Conservation (phyloP, 92 coral and sea anemone species). For the Phenganax stokvisi region DNA sequence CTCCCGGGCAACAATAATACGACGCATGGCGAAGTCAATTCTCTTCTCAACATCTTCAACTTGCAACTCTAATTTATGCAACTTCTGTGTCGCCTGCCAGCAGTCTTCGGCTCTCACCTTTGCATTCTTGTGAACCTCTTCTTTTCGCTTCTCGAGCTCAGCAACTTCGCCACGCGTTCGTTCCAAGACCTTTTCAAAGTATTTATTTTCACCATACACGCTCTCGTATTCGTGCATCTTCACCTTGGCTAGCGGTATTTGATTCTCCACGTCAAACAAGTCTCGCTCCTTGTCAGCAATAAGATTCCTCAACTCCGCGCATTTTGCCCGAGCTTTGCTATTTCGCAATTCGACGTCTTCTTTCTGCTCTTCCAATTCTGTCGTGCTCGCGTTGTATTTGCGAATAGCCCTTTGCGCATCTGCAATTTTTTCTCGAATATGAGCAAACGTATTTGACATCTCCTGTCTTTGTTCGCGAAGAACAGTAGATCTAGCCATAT, state of each 20-base stretch:
- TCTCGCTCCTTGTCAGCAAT: conserved; percentile 46
- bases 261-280: conserved; percentile 39
- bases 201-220: conserved; percentile 47
- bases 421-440: conserved; percentile 25
- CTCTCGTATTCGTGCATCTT: conserved; percentile 47
- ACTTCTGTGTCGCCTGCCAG: conserved; percentile 41
- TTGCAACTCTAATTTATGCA: conserved; percentile 26
- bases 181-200: conserved; percentile 40
- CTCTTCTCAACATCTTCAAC: conserved; percentile 24
- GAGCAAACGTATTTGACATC: conserved; percentile 8
- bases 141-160: conserved; percentile 46
- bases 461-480: conserved; percentile 27
- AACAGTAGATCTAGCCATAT: conserved; percentile 12
- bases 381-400: conserved; percentile 10
- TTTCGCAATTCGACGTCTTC: background rate
- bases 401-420: conserved; percentile 31
- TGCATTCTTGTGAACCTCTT: conserved; percentile 27
- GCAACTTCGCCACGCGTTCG: conserved; percentile 32
- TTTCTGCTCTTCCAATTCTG: conserved; percentile 24
- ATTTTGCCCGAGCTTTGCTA: conserved; percentile 3
- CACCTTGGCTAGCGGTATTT: conserved; percentile 39
- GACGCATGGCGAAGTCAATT: conserved; percentile 17
- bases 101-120: conserved; percentile 31
- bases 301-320: conserved; percentile 35
- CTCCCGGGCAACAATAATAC: conserved; percentile 32